Base-by-base conservation (phyloP, 2,797 vertebrate genomes). In the Chelmon rostratus region DNA sequence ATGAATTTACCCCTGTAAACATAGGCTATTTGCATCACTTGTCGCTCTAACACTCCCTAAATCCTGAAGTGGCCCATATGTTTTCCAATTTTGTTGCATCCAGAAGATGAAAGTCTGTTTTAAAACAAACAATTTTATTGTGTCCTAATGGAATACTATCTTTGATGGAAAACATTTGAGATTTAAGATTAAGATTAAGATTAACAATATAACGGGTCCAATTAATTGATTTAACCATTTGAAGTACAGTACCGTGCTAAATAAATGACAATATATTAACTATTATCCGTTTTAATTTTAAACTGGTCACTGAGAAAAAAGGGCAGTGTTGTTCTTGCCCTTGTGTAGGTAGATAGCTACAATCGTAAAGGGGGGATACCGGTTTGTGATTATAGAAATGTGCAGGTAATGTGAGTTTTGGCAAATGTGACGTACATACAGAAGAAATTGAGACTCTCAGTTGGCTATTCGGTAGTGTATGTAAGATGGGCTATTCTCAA, bases 81-180 rank as follows among this genome's bases (percentile, higher is more conserved):
- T 12, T n/a, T 59, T 21, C 19, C 37, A 42, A 28, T 83, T 83
- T 54, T 74, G 42, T 62, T n/a, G 16, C 28, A 74, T 68, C 49
- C 63, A 54, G 73, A 80, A 73, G 66, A 81, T 78, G 53, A 19
- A n/a, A 54, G 25, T 68, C 5, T 1, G 31, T 58, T 76, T 79
- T 35, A 63, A 59, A 83, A 82, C 71, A 83, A 77, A 81, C 65
- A 47, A 66, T 77, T n/a, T 42, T 73, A 42, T 68, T 28, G 6
- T 72, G 61, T 73, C 71, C 42, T 50, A 47, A 87, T 79, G 68
- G 76, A 80, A 87, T 78, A 86, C 79, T 49, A 79, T 74, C 68
- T 83, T 78, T 79, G 76, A 82, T 83, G 73, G 57, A 78, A 82
- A 84, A 86, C 69, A 73, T 79, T 54, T 58, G 40, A 80, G 74